Evolutionary conservation across 2,113 vertebrate genomes (phyloP).

Genomic region (Noturus placidus): DNA sequence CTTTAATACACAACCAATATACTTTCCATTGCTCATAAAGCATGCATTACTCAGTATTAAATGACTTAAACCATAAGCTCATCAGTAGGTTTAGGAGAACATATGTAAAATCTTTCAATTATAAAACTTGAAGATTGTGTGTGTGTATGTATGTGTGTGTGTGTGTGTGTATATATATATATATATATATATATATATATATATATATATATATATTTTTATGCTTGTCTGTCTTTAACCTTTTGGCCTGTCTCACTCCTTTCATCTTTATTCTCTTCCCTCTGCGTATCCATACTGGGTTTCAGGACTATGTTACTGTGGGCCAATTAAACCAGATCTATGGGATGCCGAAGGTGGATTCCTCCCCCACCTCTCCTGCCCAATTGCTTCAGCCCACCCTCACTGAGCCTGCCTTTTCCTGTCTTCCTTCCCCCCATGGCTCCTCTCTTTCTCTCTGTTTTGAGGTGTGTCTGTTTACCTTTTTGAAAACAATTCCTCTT

Average conservation of each 20-base stretch:
- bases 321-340: slow-evolving; percentile 71
- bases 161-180: too few relatives aligned
- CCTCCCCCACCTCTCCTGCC: slow-evolving; percentile 67
- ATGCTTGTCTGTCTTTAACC: slow-evolving; percentile 13
- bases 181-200: too few relatives aligned
- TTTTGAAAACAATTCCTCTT: not conserved
- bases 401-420: slow-evolving; percentile 70
- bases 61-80: not conserved
- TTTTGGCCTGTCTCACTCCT: slow-evolving; percentile 62
- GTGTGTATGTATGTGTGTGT: too few relatives aligned
- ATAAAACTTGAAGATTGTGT: not conserved
- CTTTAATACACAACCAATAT: not conserved
- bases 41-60: not conserved
- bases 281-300: slow-evolving; percentile 7
- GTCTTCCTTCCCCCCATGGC: slow-evolving; percentile 70
- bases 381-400: slow-evolving; percentile 65
- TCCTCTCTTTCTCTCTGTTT: slow-evolving; percentile 73
- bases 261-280: slow-evolving; percentile 26
- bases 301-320: slow-evolving; percentile 70
- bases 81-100: not conserved
- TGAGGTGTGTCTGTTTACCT: slow-evolving; percentile 77
- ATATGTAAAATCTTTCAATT: not conserved
- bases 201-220: not conserved
- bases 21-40: not conserved
- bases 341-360: slow-evolving; percentile 73